Percentiles rank a stretch among this genome's conserved stretches.
phyloP scores from a whole-genome alignment of 92 coral and sea anemone species.

The Siderastrea radians region DNA sequence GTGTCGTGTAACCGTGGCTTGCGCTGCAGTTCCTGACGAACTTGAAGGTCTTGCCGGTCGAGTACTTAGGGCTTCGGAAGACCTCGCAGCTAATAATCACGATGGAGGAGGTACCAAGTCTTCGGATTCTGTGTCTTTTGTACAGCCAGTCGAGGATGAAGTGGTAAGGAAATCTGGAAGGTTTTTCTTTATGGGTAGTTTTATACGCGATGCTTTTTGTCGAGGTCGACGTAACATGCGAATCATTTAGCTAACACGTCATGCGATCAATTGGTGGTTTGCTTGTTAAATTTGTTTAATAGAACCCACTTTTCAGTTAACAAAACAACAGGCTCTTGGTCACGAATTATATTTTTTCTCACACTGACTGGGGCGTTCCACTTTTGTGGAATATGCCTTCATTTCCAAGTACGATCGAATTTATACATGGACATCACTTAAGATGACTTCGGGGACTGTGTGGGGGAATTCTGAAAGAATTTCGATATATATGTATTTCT shows the following conservation, averaged over 20 bases:
- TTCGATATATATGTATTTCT: no score
- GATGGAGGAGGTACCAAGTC: slow-evolving; percentile 24
- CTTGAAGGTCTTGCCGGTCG: slow-evolving; percentile 82
- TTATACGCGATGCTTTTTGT: not conserved
- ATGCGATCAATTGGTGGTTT: not conserved
- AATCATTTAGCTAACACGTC: not conserved
- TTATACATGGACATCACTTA: not conserved
- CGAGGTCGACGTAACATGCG: not conserved
- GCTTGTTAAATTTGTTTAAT: no score
- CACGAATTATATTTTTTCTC: no score
- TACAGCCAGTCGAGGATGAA: slow-evolving; percentile 81
- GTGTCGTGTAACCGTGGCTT: slow-evolving; percentile 76
- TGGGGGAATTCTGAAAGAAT: no score
- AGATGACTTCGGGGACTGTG: not conserved
- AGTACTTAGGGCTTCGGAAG: slow-evolving; percentile 69
- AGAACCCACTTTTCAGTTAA: no score
- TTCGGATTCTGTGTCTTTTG: slow-evolving; percentile 74
- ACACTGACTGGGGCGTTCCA: not conserved
- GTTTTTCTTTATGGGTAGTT: not conserved
- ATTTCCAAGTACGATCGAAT: not conserved
- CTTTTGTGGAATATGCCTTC: not conserved
- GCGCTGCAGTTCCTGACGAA: slow-evolving; percentile 87
- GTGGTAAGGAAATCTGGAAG: slow-evolving; percentile 58
- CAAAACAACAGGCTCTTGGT: no score
- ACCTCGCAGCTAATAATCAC: slow-evolving; percentile 21